These are phyloP conservation scores for Melieria crassipennis DNA, from an alignment of 2,888 invertebrate species.

Conservation along the genomic window DNA sequence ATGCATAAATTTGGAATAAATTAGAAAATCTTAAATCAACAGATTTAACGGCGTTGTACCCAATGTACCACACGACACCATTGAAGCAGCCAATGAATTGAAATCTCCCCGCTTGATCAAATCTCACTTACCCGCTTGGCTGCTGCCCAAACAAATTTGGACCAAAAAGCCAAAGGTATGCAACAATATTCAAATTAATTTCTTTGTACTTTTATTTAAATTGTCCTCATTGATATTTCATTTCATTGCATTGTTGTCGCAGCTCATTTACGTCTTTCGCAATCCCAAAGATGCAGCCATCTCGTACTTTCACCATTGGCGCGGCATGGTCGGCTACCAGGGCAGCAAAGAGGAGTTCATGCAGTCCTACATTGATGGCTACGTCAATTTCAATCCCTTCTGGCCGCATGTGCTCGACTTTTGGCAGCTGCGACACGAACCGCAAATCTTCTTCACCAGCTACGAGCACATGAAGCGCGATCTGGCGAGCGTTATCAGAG, in stretches of 20 bases:
- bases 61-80: conserved; percentile 59
- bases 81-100: conserved; percentile 53
- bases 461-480: conserved; percentile 61
- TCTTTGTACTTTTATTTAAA: background rate
- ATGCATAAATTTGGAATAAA: background rate
- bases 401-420: conserved; percentile 62
- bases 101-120: conserved; percentile 59
- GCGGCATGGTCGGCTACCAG: conserved; percentile 59
- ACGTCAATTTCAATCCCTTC: conserved; percentile 58
- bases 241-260: conserved; percentile 3
- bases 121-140: conserved; percentile 59
- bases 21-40: background rate
- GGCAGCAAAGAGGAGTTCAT: conserved; percentile 59
- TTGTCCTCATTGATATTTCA: background rate
- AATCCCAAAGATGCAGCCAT: conserved; percentile 88
- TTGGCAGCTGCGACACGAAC: conserved; percentile 58
- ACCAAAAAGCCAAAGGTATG: conserved; percentile 56
- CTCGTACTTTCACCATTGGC: conserved; percentile 77
- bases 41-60: conserved; percentile 61
- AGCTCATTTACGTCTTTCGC: conserved; percentile 83
- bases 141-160: conserved; percentile 60
- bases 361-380: conserved; percentile 58
- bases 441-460: conserved; percentile 58
- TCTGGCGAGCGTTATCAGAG: conserved; percentile 51
- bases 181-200: background rate